phyloP scores from a whole-genome alignment of 2,113 vertebrate genomes.

The Cygnus buccinator region DNA sequence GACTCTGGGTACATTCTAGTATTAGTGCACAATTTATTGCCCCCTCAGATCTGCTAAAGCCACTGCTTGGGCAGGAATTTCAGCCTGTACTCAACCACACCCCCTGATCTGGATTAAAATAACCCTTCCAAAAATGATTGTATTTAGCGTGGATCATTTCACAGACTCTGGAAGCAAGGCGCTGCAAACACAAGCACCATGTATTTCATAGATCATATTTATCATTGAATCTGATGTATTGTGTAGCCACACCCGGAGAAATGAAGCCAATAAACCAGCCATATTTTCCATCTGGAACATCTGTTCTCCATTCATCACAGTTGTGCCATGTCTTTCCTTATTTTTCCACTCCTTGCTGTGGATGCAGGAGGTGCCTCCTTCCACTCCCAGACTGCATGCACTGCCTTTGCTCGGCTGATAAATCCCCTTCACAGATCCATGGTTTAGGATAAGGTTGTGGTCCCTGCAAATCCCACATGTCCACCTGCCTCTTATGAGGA shows the following conservation, averaged over 20 bases:
- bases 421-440: background rate
- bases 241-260: background rate
- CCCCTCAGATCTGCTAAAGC: background rate
- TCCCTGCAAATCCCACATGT: background rate
- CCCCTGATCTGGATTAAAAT: conserved; percentile 17
- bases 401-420: background rate
- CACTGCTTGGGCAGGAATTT: background rate
- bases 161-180: background rate
- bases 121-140: conserved; percentile 10
- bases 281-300: background rate
- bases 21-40: background rate
- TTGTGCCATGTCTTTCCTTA: background rate
- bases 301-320: background rate
- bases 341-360: background rate
- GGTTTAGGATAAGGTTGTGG: background rate
- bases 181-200: background rate
- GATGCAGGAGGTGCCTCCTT: background rate
- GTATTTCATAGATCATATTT: background rate
- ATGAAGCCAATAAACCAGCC: background rate
- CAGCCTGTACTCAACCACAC: background rate
- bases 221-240: background rate
- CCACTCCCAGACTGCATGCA: background rate
- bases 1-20: background rate
- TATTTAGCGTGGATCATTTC: background rate
- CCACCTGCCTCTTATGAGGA: background rate